A percentile compares a stretch with the other conserved stretches of the same genome.
Evolutionary conservation across 2,888 invertebrate species (phyloP).

Genomic region (Peribatodes rhomboidaria): DNA sequence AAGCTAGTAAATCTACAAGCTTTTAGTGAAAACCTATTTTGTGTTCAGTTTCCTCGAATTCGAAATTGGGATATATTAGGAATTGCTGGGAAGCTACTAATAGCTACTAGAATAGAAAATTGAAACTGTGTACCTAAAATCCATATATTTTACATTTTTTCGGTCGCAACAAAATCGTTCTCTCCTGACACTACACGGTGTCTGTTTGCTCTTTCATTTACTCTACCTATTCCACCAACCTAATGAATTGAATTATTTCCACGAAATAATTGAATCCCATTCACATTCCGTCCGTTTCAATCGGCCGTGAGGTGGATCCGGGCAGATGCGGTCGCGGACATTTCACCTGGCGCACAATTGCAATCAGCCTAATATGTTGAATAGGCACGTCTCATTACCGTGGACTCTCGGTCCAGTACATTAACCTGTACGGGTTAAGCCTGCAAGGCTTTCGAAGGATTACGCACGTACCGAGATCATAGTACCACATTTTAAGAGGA

Average conservation of each 20-base stretch:
- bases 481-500: conserved; percentile 18
- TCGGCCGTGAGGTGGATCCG: conserved; percentile 59
- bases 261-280: conserved; percentile 47
- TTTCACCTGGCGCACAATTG: conserved; percentile 72
- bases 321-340: conserved; percentile 61
- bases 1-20: too few relatives aligned
- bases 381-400: conserved; percentile 85
- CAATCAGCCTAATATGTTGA: conserved; percentile 85
- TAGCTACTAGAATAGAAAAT: too few relatives aligned
- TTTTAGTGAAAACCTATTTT: too few relatives aligned
- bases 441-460: conserved; percentile 12
- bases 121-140: too few relatives aligned
- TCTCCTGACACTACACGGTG: neutral
- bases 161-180: too few relatives aligned
- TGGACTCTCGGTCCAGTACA: conserved; percentile 73
- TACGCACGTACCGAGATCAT: conserved; percentile 18
- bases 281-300: conserved; percentile 60
- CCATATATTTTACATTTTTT: too few relatives aligned
- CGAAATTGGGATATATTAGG: too few relatives aligned
- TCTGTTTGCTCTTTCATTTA: neutral
- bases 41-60: too few relatives aligned
- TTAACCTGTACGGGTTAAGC: conserved; percentile 32
- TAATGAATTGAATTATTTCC: conserved; percentile 33
- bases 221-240: neutral
- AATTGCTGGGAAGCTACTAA: too few relatives aligned